Evolutionary conservation across 1,140 invertebrate species (phyloP), one percentile per base, ranked within the genome.

Genomic region (Philopotamus ludificatus): DNA sequence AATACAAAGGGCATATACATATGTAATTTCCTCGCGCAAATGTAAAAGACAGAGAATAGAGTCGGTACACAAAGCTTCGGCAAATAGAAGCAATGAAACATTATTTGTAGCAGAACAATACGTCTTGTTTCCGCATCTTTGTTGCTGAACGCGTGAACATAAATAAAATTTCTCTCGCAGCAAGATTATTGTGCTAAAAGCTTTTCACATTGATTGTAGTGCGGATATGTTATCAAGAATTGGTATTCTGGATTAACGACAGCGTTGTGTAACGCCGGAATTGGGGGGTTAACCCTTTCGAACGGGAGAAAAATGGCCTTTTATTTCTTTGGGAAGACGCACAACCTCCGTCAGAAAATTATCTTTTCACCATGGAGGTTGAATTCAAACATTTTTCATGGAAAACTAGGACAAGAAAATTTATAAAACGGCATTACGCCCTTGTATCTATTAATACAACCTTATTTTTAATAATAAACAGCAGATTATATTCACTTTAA

Each of bases 101-200:
- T 55, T 55, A 55, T 55, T 55, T 55, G 51, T 55, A 55, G 12
- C 26, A 23, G 23, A 55, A 55, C 51, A 55, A 55, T 55, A 34
- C 51, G 51, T 55, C 51, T 55, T 55, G 51, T 55, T 55, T 39
- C 51, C 23, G 51, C 23, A 25, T 55, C 51, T 55, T 55, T 55
- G 50, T 53, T 22, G 2, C 22, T 53, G 51, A 34, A 25, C 4
- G 51, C 26, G 51, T 39, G 47, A 49, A 55, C 51, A 18, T 15
- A 55, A 55, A 55, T 53, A 53, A 53, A 53, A 53, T 53, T 53
- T 34, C 28, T 34, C 28, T 34, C 28, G 12, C 28, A 34, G 28
- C 28, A 34, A 34, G 28, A n/a, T n/a, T 12, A 12, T 12, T 12
- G 28, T 34, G 12, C 28, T 34, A 4, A 34, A 34, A 34, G 28